A percentile compares a stretch with the other conserved stretches of the same genome.
These are phyloP conservation scores for Papilio elwesi DNA, from an alignment of 2,888 invertebrate species.

Conservation along the genomic window DNA sequence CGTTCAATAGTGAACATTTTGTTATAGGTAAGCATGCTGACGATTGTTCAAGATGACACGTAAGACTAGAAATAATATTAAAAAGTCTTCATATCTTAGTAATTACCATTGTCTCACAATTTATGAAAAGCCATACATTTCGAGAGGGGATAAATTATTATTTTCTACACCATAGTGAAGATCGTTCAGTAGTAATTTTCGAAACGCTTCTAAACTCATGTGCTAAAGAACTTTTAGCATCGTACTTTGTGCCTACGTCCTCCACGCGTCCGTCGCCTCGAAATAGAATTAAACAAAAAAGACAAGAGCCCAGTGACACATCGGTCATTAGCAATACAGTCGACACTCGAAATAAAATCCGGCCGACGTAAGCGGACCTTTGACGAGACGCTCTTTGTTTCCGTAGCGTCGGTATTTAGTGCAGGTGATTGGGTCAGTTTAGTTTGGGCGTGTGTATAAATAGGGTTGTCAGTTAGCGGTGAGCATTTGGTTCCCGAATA, in stretches of 20 bases:
- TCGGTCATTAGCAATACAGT: slow-evolving; percentile 49
- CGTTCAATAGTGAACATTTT: background rate
- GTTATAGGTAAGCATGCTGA: slow-evolving; percentile 18
- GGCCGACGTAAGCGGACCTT: slow-evolving; percentile 45
- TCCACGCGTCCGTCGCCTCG: slow-evolving; percentile 26
- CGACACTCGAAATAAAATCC: slow-evolving; percentile 49
- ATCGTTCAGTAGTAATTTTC: background rate
- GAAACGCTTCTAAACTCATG: slow-evolving; percentile 2
- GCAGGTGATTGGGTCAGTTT: slow-evolving; percentile 58
- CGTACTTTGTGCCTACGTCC: slow-evolving; percentile 9
- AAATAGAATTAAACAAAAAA: slow-evolving; percentile 38
- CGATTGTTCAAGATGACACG: background rate
- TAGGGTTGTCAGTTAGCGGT: slow-evolving; percentile 76
- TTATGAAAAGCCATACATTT: too few relatives aligned
- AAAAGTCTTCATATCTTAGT: background rate
- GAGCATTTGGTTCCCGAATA: slow-evolving; percentile 73
- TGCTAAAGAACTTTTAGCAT: slow-evolving; percentile 4
- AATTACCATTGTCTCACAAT: too few relatives aligned
- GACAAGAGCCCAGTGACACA: slow-evolving; percentile 45
- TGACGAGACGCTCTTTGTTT: slow-evolving; percentile 42
- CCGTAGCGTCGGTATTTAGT: slow-evolving; percentile 51
- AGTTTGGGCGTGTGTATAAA: slow-evolving; percentile 66
- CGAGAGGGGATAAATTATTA: too few relatives aligned
- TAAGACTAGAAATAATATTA: background rate
- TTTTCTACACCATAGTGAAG: too few relatives aligned